A percentile compares a stretch with the other conserved stretches of the same genome.
Conservation (phyloP, 2,888 invertebrate genomes). For the Drosophila emarginata region DNA sequence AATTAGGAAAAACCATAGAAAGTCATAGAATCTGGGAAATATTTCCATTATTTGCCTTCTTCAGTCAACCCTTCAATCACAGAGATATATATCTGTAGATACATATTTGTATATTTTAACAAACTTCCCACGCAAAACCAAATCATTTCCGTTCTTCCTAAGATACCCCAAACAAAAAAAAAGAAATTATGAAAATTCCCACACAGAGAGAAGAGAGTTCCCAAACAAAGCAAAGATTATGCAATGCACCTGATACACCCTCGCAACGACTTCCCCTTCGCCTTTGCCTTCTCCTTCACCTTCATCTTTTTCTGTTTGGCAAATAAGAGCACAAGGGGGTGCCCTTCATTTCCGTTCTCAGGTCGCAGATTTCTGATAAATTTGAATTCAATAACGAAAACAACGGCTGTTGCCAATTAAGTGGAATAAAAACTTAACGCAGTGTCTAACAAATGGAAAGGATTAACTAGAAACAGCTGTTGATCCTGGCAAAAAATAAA, state of each 20-base stretch:
- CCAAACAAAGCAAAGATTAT: conserved; percentile 49
- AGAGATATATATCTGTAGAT: too few species aligned
- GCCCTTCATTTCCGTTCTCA: conserved; percentile 43
- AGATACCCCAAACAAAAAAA: neutral
- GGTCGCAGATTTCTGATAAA: conserved; percentile 45
- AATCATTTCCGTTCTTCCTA: conserved; percentile 36
- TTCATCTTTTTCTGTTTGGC: conserved; percentile 19
- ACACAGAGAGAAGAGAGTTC: conserved; percentile 27
- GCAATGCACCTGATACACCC: conserved; percentile 70
- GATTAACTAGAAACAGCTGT: conserved; percentile 55
- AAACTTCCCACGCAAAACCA: conserved; percentile 39
- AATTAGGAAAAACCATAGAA: too few species aligned
- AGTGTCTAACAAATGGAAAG: conserved; percentile 65
- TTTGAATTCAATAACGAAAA: conserved; percentile 49
- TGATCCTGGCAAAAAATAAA: conserved; percentile 34
- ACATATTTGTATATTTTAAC: conserved; percentile 1
- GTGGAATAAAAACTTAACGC: conserved; percentile 14
- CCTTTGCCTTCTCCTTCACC: neutral
- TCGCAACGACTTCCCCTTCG: conserved; percentile 35
- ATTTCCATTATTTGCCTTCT: neutral
- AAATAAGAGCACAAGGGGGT: conserved; percentile 20
- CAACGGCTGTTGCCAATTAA: conserved; percentile 55
- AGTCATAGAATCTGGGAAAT: neutral
- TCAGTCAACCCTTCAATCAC: conserved; percentile 4
- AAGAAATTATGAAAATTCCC: neutral